Conservation (phyloP, 2,113 vertebrate species). For the Daubentonia madagascariensis region DNA sequence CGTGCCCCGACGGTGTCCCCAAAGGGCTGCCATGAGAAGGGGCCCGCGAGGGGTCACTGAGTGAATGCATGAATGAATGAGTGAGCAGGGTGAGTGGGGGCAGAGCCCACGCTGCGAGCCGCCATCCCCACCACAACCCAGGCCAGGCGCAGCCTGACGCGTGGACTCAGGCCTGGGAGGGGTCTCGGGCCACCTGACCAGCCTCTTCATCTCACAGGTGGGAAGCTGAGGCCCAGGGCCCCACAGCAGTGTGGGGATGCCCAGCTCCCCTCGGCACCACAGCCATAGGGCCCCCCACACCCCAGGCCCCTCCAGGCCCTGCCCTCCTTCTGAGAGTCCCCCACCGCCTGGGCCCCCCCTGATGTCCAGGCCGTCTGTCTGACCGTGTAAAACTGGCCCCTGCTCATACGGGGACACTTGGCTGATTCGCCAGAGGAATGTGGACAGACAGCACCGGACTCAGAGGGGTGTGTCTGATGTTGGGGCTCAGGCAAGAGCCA, state of each 20-base stretch:
- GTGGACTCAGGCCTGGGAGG: too few species aligned
- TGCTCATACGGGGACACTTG: neutral
- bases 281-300: neutral
- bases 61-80: neutral
- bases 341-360: neutral
- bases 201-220: neutral
- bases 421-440: too few species aligned
- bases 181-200: fast-evolving
- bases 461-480: neutral
- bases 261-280: neutral
- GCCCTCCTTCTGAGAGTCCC: neutral
- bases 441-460: neutral
- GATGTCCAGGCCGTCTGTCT: too few species aligned
- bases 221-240: neutral
- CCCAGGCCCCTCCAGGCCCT: neutral
- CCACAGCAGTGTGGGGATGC: neutral
- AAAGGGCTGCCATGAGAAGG: neutral
- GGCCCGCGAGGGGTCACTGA: neutral
- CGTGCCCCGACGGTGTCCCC: fast-evolving
- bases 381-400: neutral
- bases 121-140: neutral
- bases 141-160: neutral
- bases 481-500: neutral
- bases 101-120: neutral
- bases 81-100: neutral